Evolutionary conservation across 2,797 vertebrate species (phyloP).

Genomic region (Melanotaenia maccullochi): DNA sequence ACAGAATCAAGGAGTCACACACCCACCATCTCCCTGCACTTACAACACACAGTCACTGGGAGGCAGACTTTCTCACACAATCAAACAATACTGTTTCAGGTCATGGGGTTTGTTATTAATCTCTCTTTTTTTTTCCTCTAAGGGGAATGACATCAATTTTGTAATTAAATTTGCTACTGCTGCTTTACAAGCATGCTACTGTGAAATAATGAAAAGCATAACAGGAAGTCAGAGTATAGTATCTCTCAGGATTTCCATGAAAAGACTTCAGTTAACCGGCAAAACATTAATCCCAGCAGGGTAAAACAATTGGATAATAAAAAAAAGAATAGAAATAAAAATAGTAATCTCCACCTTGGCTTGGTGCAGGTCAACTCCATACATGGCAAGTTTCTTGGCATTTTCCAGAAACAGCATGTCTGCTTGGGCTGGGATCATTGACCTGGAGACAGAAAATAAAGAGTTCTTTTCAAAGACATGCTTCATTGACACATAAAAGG

Average conservation of each 20-base stretch:
- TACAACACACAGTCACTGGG: slow-evolving; percentile 57
- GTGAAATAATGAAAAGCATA: slow-evolving; percentile 18
- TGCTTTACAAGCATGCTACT: slow-evolving; percentile 32
- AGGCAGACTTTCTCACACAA: slow-evolving; percentile 53
- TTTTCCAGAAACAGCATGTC: slow-evolving; percentile 97
- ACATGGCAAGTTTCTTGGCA: slow-evolving; percentile 96
- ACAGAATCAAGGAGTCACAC: neutral
- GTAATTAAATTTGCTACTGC: slow-evolving; percentile 59
- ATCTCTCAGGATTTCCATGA: neutral
- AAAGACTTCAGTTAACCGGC: slow-evolving; percentile 2
- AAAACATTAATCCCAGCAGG: neutral
- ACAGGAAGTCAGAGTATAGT: neutral
- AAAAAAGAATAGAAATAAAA: neutral
- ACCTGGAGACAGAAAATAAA: slow-evolving; percentile 77
- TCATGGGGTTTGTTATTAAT: slow-evolving; percentile 60
- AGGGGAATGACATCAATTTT: slow-evolving; percentile 58
- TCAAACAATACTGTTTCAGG: slow-evolving; percentile 23
- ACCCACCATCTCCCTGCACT: slow-evolving; percentile 8
- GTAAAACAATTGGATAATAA: neutral
- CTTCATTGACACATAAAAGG: neutral
- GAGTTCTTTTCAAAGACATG: neutral
- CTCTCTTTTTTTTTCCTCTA: slow-evolving; percentile 25
- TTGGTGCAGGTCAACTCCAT: slow-evolving; percentile 96
- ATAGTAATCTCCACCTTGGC: slow-evolving; percentile 86
- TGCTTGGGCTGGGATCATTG: slow-evolving; percentile 96